Conservation (phyloP, 2,113 vertebrate genomes). For the Rhagologus leucostigma region DNA sequence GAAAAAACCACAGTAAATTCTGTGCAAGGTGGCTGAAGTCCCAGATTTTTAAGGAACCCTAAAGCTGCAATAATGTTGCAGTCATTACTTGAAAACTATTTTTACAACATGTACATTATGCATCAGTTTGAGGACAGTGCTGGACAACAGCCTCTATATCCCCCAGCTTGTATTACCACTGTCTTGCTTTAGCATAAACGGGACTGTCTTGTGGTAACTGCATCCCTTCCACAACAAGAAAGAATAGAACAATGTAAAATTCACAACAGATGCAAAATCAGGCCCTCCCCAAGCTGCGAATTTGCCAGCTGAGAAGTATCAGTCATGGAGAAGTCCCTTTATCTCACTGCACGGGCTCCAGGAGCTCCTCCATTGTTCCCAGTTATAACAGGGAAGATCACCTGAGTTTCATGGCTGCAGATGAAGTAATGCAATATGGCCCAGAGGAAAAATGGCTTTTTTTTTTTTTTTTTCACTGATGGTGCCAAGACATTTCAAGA, state of each 20-base stretch:
- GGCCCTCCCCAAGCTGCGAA: background rate
- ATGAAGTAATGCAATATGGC: background rate
- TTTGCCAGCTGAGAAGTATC: background rate
- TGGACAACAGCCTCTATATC: background rate
- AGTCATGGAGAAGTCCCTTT: background rate
- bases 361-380: background rate
- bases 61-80: background rate
- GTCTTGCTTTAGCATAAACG: background rate
- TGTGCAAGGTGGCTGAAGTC: background rate
- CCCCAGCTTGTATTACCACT: background rate
- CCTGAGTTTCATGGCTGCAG: background rate
- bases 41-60: background rate
- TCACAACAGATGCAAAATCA: background rate
- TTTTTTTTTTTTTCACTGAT: conserved; percentile 2
- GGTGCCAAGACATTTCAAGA: background rate
- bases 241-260: background rate
- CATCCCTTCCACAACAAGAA: background rate
- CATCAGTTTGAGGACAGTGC: background rate
- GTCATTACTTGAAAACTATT: background rate
- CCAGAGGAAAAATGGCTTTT: background rate
- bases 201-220: background rate
- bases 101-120: background rate
- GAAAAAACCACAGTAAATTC: background rate
- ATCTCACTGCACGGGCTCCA: background rate
- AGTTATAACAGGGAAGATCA: background rate